Evolutionary conservation across 2,888 invertebrate genomes (phyloP), one percentile per base, ranked within the genome.

Genomic region (Apotomis capreana): DNA sequence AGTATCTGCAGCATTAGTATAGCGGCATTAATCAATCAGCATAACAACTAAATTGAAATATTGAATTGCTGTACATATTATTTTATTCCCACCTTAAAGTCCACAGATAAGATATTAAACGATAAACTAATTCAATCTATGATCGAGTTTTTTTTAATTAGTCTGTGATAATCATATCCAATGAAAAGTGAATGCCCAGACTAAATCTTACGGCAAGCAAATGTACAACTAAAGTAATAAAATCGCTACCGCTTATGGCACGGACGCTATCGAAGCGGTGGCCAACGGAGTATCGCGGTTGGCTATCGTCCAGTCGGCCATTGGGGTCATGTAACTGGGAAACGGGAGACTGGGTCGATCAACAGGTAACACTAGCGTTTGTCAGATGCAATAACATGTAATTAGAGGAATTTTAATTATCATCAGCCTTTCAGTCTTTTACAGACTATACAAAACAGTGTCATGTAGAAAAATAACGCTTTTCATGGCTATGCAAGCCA

Each of bases 261-360:
- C 13, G 9, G 49, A 13, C 61, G 51, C 12, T 4, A 12, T 40
- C 13, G 46, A 37, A 12, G 44, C 55, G n/a, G 46, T 44, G 49
- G 26, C 58, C 26, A 55, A 44, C 52, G 13, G 58, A 44, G 36
- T 60, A 69, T 69, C 69, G 55, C 62, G 13, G 51, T 55, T 63
- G 72, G 72, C 62, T 63, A 68, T 63, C 72, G 68, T 72, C 72
- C 72, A 68, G 72, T 13, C 64, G 4, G 49, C 40, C 62, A 57
- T 52, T 40, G 60, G 54, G 68, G 63, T 52, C 58, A 58, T 10
- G 15, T 55, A 40, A 37, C 15, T 9, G 15, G 49, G 49, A 63
- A 57, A 55, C 62, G n/a, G 54, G 51, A 26, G 65, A 65, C 46
- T 55, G 26, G 55, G 57, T 46, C 40, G 36, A 51, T 15, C 61